phyloP scores from a whole-genome alignment of 2,888 invertebrate genomes.

The Lasioglossum morio region DNA sequence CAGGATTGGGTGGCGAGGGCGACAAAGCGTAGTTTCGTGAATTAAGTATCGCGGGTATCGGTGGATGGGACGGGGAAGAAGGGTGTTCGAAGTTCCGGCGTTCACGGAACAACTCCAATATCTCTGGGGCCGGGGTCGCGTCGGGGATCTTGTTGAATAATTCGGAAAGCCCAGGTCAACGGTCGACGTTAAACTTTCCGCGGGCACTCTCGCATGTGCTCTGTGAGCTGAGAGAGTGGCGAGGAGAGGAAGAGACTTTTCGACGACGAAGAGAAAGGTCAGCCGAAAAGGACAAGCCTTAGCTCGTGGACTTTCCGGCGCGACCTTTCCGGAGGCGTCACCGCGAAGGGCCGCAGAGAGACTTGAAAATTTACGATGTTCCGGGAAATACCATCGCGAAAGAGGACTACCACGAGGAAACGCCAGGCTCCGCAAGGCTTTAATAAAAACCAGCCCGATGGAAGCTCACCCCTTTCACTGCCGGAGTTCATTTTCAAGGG shows the following conservation, averaged over 20 bases:
- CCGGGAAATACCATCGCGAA: constrained; percentile 21
- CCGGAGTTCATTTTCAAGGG: neutral
- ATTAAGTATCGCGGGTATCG: constrained; percentile 53
- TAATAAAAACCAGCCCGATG: constrained; percentile 22
- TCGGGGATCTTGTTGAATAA: constrained; percentile 58
- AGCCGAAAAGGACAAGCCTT: constrained; percentile 51
- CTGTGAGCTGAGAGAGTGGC: neutral
- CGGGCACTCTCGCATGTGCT: constrained; percentile 44
- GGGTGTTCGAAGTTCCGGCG: constrained; percentile 27
- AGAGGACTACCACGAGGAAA: neutral
- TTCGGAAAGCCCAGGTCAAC: constrained; percentile 56
- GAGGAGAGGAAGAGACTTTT: constrained; percentile 33
- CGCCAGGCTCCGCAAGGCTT: neutral
- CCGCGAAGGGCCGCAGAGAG: constrained; percentile 21
- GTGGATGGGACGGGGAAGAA: neutral
- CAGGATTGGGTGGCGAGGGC: neutral
- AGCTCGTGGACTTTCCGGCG: constrained; percentile 50
- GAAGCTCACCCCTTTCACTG: neutral
- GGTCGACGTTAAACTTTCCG: constrained; percentile 53
- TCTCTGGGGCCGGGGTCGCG: constrained; percentile 34
- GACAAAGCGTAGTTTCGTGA: constrained; percentile 43
- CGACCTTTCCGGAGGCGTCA: constrained; percentile 47
- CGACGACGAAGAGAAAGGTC: constrained; percentile 64
- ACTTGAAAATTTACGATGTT: constrained; percentile 58
- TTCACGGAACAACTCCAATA: constrained; percentile 47